phyloP scores from a whole-genome alignment of 2,888 invertebrate species.

The Volucella inanis region DNA sequence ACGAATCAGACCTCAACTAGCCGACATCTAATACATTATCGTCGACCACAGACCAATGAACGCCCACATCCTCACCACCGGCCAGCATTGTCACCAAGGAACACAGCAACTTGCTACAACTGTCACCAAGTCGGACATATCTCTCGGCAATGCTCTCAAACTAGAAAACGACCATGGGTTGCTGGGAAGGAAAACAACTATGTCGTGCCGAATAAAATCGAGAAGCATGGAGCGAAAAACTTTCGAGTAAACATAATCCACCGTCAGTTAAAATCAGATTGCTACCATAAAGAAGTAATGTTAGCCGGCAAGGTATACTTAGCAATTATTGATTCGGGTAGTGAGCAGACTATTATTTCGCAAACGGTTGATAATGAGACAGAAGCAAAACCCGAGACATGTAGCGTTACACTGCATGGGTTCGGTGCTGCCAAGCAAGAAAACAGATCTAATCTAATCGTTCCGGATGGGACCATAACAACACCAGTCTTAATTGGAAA shows the following conservation, averaged over 20 bases:
- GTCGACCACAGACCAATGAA: not conserved
- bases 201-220: not conserved
- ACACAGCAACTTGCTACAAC: no score
- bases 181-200: constrained; percentile 2
- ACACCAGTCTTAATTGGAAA: constrained; percentile 20
- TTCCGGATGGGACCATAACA: not conserved
- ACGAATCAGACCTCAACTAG: not conserved
- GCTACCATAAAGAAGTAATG: not conserved
- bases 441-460: not conserved
- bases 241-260: constrained; percentile 10
- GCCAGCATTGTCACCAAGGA: no score
- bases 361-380: no score
- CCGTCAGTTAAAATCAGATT: not conserved
- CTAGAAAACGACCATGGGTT: no score
- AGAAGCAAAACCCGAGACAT: not conserved
- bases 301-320: constrained; percentile 1
- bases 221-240: not conserved
- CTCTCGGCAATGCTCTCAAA: no score
- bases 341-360: constrained; percentile 6
- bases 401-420: constrained; percentile 5
- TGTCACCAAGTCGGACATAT: no score
- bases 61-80: not conserved
- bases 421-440: constrained; percentile 19
- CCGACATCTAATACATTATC: not conserved
- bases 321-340: constrained; percentile 28